Conservation (phyloP, 2,888 invertebrate species). For the Arctia plantaginis region DNA sequence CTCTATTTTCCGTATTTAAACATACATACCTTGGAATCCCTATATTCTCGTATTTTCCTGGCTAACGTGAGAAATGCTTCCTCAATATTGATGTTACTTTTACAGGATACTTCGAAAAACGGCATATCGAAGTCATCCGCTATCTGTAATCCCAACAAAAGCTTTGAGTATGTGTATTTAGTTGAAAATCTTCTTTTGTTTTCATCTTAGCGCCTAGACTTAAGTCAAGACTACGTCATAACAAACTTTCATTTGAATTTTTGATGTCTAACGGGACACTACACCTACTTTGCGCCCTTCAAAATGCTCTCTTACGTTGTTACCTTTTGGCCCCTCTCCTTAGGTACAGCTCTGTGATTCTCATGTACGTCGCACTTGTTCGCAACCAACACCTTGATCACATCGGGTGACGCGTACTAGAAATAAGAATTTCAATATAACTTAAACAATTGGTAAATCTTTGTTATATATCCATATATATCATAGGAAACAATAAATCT, state of each 20-base stretch:
- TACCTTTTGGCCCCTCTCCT: conserved; percentile 93
- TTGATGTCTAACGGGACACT: neutral
- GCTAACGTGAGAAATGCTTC: conserved; percentile 93
- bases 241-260: too few relatives aligned
- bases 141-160: conserved; percentile 83
- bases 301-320: conserved; percentile 9
- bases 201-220: neutral
- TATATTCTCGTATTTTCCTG: conserved; percentile 93
- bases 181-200: neutral
- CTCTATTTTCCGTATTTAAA: neutral
- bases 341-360: conserved; percentile 91
- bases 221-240: too few relatives aligned
- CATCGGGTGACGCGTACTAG: conserved; percentile 95
- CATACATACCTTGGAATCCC: conserved; percentile 89
- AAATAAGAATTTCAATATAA: conserved; percentile 40
- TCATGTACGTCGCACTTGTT: conserved; percentile 94
- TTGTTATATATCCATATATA: neutral
- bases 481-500: too few relatives aligned
- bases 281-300: neutral
- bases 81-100: conserved; percentile 94
- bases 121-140: conserved; percentile 96
- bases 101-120: conserved; percentile 95
- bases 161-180: neutral
- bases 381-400: conserved; percentile 94
- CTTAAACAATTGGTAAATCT: neutral